A percentile compares a stretch with the other conserved stretches of the same genome.
phyloP scores from a whole-genome alignment of 2,113 vertebrate species.

The Neomonachus schauinslandi region DNA sequence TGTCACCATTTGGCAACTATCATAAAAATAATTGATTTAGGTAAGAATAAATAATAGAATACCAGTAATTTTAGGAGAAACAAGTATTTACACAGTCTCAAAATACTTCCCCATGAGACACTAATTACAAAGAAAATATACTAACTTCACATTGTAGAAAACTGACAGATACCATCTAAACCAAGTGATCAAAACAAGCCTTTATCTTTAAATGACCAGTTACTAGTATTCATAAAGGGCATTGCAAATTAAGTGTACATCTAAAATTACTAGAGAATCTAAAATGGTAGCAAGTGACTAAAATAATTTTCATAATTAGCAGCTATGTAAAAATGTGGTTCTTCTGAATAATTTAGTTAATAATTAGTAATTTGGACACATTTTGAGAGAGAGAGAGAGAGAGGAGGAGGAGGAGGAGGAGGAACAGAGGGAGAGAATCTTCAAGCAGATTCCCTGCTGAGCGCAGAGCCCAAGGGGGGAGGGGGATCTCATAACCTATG shows the following conservation, averaged over 20 bases:
- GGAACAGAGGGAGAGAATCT: not conserved
- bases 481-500: not conserved
- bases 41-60: not conserved
- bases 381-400: not conserved
- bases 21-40: not conserved
- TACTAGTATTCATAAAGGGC: not conserved
- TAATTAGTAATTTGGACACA: not conserved
- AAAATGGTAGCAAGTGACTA: not conserved
- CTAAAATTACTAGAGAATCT: not conserved
- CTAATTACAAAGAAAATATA: not conserved
- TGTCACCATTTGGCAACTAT: not conserved
- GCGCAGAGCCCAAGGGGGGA: not conserved
- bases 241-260: not conserved
- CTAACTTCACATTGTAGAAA: not conserved
- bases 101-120: not conserved
- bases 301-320: not conserved
- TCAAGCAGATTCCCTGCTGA: not conserved
- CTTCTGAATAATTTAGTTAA: not conserved
- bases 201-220: not conserved
- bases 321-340: not conserved
- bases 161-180: not conserved
- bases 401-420: not conserved
- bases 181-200: not conserved
- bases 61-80: not conserved
- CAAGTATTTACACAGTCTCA: not conserved